These are phyloP conservation scores for Phania funesta DNA, from an alignment of 2,888 invertebrate genomes.

Conservation along the genomic window DNA sequence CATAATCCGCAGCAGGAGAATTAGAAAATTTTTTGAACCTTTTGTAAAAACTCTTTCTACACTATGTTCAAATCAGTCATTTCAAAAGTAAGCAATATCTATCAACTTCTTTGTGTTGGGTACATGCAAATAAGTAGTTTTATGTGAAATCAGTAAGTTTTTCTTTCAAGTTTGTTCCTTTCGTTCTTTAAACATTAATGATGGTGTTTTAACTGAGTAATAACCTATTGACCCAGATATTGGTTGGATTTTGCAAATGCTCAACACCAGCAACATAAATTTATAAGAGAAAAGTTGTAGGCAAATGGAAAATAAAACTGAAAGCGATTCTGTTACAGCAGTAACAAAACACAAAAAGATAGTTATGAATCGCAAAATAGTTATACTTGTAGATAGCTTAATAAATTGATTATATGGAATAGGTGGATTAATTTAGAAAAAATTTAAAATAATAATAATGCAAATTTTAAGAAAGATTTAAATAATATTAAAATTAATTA, in stretches of 20 bases:
- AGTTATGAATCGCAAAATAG: no score
- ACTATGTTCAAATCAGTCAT: neutral
- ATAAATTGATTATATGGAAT: no score
- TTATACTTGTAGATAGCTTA: neutral
- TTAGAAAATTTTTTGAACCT: no score
- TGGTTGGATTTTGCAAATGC: constrained; percentile 34
- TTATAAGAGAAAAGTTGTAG: neutral
- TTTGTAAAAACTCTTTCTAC: neutral
- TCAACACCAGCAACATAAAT: neutral
- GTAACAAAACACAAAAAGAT: neutral
- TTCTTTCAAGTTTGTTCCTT: constrained; percentile 27
- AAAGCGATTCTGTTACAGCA: constrained; percentile 9
- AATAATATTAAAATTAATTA: no score
- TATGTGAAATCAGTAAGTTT: neutral
- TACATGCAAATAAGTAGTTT: neutral
- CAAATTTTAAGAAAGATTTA: no score
- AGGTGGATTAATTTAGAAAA: no score
- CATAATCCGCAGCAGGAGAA: no score
- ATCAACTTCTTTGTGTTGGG: neutral
- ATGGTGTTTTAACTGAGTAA: constrained; percentile 42
- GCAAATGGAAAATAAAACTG: constrained; percentile 26
- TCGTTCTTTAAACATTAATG: constrained; percentile 37
- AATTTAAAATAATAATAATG: no score
- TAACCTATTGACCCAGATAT: constrained; percentile 62
- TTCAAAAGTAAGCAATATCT: no score